Conservation (phyloP, 1,140 invertebrate genomes). For the Drosophila lini region DNA sequence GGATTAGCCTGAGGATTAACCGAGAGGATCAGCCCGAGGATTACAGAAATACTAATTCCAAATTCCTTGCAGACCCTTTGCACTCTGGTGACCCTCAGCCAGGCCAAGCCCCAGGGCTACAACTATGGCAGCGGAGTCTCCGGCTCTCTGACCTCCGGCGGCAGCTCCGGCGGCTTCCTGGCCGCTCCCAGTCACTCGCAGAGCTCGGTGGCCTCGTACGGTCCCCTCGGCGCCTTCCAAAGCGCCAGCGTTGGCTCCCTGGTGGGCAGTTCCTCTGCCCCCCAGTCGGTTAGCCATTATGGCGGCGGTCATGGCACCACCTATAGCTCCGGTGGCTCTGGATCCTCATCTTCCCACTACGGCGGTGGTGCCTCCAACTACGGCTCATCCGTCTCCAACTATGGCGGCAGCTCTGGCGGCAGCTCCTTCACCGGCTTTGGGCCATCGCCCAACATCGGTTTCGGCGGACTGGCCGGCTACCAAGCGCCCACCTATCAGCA, state of each 20-base stretch:
- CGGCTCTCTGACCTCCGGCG: conserved; percentile 34
- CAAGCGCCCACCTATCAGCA: conserved; percentile 72
- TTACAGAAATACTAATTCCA: not conserved
- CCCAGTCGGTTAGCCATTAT: conserved; percentile 18
- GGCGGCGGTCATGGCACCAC: conserved; percentile 7
- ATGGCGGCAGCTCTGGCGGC: conserved; percentile 10
- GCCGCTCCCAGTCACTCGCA: conserved; percentile 53
- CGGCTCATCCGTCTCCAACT: conserved; percentile 10
- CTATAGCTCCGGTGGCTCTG: conserved; percentile 12
- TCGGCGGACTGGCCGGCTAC: conserved; percentile 56
- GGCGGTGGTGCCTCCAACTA: not conserved
- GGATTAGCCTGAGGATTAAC: not conserved
- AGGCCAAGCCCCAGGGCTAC: conserved; percentile 77
- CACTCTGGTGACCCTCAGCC: conserved; percentile 53
- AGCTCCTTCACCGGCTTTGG: conserved; percentile 60
- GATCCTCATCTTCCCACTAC: not conserved
- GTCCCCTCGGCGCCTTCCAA: conserved; percentile 66
- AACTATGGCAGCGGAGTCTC: conserved; percentile 76
- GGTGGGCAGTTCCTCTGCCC: conserved; percentile 33
- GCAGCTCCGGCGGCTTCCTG: conserved; percentile 35
- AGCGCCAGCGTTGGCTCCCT: conserved; percentile 67
- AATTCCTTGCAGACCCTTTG: conserved; percentile 53
- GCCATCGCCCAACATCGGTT: conserved; percentile 63
- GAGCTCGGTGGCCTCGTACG: conserved; percentile 55
- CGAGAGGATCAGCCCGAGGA: not conserved